A percentile compares a stretch with the other conserved stretches of the same genome.
phyloP scores from a whole-genome alignment of 2,888 invertebrate genomes.

The Caenorhabditis auriculariae region DNA sequence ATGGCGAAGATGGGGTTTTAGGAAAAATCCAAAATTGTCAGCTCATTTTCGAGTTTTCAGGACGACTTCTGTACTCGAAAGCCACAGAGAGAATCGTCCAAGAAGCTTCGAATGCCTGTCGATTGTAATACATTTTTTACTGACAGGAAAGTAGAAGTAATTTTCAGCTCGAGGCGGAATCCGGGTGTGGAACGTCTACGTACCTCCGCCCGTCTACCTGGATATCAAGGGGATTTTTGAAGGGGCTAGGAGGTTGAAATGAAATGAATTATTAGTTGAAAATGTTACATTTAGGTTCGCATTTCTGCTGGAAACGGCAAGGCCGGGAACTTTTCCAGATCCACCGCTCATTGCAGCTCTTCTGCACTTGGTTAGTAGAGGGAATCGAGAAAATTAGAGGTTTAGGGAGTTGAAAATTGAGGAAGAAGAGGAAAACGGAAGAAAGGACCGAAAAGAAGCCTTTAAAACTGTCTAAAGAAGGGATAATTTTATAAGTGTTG shows the following conservation, averaged over 20 bases:
- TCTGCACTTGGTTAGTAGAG: slow-evolving; percentile 79
- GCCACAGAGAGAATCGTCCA: slow-evolving; percentile 13
- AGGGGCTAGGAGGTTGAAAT: slow-evolving; percentile 88
- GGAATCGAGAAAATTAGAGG: background rate
- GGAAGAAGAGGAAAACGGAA: too few relatives aligned
- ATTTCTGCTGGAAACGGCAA: slow-evolving; percentile 89
- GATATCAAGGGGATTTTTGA: slow-evolving; percentile 69
- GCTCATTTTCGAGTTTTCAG: too few relatives aligned
- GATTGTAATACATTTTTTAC: slow-evolving; percentile 10
- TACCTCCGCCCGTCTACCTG: slow-evolving; percentile 35
- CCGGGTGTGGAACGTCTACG: slow-evolving; percentile 38
- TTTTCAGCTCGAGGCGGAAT: slow-evolving; percentile 42
- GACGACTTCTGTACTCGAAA: slow-evolving; percentile 38
- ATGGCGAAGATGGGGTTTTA: slow-evolving; percentile 28
- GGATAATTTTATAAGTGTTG: too few relatives aligned
- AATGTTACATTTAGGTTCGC: too few relatives aligned
- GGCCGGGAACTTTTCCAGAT: slow-evolving; percentile 94
- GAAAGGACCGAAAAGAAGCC: too few relatives aligned
- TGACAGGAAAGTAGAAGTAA: background rate
- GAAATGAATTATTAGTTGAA: too few relatives aligned
- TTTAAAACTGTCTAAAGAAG: too few relatives aligned
- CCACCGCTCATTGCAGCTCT: slow-evolving; percentile 90
- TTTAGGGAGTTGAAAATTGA: too few relatives aligned
- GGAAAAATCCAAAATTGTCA: too few relatives aligned
- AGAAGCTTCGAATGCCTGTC: slow-evolving; percentile 16